Conservation (phyloP, 2,888 invertebrate genomes). For the Piscicola geometra region DNA sequence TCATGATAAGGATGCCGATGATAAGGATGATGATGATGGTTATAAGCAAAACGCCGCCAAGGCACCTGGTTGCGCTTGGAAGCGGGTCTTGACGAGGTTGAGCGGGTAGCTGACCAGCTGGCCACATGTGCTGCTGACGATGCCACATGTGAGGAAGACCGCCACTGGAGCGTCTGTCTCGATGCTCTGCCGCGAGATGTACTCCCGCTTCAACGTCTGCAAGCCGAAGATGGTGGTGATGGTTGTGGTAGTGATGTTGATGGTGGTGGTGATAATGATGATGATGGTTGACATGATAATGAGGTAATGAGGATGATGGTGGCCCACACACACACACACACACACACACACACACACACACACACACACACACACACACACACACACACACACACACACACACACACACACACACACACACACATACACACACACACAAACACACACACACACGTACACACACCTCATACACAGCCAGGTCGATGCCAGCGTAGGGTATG, state of each 20-base stretch:
- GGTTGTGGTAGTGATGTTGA: too few relatives aligned
- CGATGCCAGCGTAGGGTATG: constrained; percentile 97
- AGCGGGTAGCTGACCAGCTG: constrained; percentile 48
- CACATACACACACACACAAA: constrained; percentile 26
- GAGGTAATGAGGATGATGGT: too few relatives aligned
- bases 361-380: constrained; percentile 23
- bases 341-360: constrained; percentile 8
- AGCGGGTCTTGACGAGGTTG: constrained; percentile 46
- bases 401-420: constrained; percentile 25
- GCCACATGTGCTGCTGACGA: constrained; percentile 46
- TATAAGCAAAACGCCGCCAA: too few relatives aligned
- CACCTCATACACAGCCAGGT: constrained; percentile 89
- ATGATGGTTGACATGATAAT: too few relatives aligned
- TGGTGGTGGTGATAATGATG: too few relatives aligned
- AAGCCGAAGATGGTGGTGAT: too few relatives aligned
- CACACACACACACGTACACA: constrained; percentile 5
- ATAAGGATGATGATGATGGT: too few relatives aligned
- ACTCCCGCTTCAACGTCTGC: constrained; percentile 47
- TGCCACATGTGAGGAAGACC: constrained; percentile 46
- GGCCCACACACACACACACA: constrained; percentile 20
- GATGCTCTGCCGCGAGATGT: constrained; percentile 40
- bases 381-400: constrained; percentile 28
- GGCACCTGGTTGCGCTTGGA: constrained; percentile 44
- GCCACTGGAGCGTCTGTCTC: constrained; percentile 44
- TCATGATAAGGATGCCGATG: not conserved